Evolutionary conservation across 2,113 vertebrate genomes (phyloP).

Genomic region (Sigmodon hispidus): DNA sequence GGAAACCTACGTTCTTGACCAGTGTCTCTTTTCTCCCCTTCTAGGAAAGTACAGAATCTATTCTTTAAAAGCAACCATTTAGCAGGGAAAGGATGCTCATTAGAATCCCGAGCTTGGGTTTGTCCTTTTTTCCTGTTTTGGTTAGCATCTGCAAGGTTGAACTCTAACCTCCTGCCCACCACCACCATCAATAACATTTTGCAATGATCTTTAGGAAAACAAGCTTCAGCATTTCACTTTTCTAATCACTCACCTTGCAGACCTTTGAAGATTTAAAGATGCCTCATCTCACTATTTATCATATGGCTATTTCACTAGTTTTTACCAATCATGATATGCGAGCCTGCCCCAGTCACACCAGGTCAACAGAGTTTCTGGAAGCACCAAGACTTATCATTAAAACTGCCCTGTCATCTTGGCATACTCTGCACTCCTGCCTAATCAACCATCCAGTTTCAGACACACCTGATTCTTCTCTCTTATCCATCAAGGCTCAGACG

Average conservation of each 20-base stretch:
- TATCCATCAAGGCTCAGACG: neutral
- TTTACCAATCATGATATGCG: neutral
- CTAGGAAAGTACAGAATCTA: neutral
- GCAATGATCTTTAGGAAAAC: neutral
- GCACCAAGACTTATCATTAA: neutral
- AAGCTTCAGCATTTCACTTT: neutral
- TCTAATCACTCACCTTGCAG: neutral
- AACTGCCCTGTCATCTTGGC: neutral
- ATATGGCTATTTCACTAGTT: neutral
- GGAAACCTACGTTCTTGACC: neutral
- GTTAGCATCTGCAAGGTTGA: neutral
- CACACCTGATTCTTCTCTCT: neutral
- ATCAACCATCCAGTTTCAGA: neutral
- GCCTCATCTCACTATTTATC: neutral
- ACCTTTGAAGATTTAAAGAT: conserved; percentile 21
- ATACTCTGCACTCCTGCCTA: neutral
- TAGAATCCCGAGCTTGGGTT: neutral
- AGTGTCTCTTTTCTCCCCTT: neutral
- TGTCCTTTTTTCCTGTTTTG: neutral
- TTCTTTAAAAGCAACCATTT: neutral
- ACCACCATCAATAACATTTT: neutral
- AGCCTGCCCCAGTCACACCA: neutral
- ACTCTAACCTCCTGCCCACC: neutral
- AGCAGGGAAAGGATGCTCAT: neutral
- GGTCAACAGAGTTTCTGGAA: conserved; percentile 5